Evolutionary conservation across 2,113 vertebrate species (phyloP).

Genomic region (human (Homo sapiens)): DNA sequence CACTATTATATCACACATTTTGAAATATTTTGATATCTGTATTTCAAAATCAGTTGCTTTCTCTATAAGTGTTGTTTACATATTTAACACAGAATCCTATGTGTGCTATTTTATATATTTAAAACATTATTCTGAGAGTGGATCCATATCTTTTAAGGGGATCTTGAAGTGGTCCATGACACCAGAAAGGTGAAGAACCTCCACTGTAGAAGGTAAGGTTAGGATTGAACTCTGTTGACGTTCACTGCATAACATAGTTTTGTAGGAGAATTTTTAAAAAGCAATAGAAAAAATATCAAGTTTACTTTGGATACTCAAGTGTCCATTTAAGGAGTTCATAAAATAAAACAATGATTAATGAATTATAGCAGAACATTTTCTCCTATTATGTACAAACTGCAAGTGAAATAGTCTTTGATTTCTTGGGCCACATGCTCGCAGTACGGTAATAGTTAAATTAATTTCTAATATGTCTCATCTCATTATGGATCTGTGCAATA

Average conservation of each 20-base stretch:
- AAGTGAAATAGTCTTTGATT: constrained; percentile 46
- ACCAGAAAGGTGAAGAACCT: neutral
- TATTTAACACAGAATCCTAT: neutral
- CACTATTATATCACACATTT: neutral
- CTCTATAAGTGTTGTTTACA: neutral
- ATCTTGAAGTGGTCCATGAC: neutral
- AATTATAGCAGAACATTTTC: neutral
- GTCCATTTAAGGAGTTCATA: constrained; percentile 1
- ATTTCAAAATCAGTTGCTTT: neutral
- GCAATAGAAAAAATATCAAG: neutral
- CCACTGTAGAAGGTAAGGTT: neutral
- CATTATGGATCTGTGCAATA: constrained; percentile 65
- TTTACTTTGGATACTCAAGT: neutral
- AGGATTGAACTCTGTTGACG: neutral
- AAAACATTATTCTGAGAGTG: neutral
- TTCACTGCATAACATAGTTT: constrained; percentile 2
- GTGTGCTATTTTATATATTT: constrained; percentile 17
- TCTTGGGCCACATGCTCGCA: neutral
- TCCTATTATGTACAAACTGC: constrained; percentile 41
- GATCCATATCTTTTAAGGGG: neutral
- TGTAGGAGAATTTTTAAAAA: neutral
- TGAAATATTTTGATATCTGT: neutral
- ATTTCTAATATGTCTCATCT: constrained; percentile 75
- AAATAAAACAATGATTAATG: neutral
- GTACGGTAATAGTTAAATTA: constrained; percentile 69